Percentiles rank a stretch among this genome's conserved stretches.
Conservation (phyloP, 2,888 invertebrate species). For the Vesta saturnalis region DNA sequence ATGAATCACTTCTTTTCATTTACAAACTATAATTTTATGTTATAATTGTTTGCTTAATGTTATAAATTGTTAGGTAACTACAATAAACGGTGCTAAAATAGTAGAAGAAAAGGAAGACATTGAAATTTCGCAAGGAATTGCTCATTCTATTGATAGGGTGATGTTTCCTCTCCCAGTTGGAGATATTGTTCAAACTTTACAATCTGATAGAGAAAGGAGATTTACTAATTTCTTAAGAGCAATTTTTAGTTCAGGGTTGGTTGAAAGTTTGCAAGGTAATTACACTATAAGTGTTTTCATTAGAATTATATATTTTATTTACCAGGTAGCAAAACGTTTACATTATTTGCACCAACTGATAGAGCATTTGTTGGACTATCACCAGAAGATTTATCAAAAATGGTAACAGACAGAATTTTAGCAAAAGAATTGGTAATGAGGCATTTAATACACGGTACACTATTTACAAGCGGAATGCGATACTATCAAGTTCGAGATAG, state of each 20-base stretch:
- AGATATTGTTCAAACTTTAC: constrained; percentile 84
- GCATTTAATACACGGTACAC: constrained; percentile 80
- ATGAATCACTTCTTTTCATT: neutral
- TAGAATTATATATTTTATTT: neutral
- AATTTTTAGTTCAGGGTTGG: constrained; percentile 79
- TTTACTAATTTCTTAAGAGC: constrained; percentile 84
- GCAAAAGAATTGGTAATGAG: constrained; percentile 80
- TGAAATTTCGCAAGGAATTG: constrained; percentile 85
- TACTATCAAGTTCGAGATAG: constrained; percentile 87
- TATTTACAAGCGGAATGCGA: constrained; percentile 88
- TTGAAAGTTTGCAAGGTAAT: constrained; percentile 76
- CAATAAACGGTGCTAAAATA: constrained; percentile 86
- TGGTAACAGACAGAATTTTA: constrained; percentile 70
- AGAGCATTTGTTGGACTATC: constrained; percentile 78
- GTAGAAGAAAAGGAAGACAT: constrained; percentile 85
- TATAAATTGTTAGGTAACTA: constrained; percentile 71
- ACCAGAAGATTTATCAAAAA: constrained; percentile 69
- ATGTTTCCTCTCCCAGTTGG: constrained; percentile 92
- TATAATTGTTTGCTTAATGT: neutral
- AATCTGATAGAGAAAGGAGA: constrained; percentile 83
- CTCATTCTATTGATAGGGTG: constrained; percentile 85
- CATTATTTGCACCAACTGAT: constrained; percentile 87
- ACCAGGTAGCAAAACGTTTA: constrained; percentile 84
- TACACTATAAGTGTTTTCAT: neutral
- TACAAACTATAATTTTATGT: too few species aligned